These are phyloP conservation scores for Cephus nigrinus DNA, from an alignment of 2,888 invertebrate species.

Conservation along the genomic window DNA sequence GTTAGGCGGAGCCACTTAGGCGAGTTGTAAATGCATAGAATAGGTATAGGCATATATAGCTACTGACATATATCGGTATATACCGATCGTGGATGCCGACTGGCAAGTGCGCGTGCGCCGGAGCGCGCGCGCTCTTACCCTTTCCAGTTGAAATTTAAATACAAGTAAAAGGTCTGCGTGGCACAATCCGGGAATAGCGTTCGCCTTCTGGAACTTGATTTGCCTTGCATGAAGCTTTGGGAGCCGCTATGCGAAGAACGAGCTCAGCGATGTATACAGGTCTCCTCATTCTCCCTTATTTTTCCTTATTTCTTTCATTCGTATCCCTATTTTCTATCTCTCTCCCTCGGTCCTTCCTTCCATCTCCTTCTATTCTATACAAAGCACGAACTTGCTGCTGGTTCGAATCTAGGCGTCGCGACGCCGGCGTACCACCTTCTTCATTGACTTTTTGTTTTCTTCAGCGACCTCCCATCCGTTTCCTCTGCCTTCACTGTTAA, in stretches of 20 bases:
- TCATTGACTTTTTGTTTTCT: conserved; percentile 37
- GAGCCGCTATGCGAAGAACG: conserved; percentile 42
- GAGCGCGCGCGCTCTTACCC: conserved; percentile 33
- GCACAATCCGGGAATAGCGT: conserved; percentile 55
- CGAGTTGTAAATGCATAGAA: conserved; percentile 39
- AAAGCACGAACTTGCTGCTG: neutral
- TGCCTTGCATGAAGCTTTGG: conserved; percentile 65
- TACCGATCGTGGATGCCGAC: neutral
- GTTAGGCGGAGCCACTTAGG: conserved; percentile 46
- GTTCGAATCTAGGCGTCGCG: conserved; percentile 41
- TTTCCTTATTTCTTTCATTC: conserved; percentile 9
- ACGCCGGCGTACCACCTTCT: conserved; percentile 32
- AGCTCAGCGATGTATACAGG: conserved; percentile 43
- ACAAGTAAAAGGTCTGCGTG: conserved; percentile 60
- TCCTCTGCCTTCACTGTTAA: neutral
- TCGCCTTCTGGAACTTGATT: conserved; percentile 59
- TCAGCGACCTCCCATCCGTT: conserved; percentile 19
- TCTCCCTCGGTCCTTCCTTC: conserved; percentile 12
- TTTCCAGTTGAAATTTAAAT: conserved; percentile 61
- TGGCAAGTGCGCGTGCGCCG: conserved; percentile 22
- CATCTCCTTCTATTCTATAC: neutral
- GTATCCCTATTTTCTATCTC: conserved; percentile 4
- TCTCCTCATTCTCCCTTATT: conserved; percentile 16
- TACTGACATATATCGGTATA: conserved; percentile 15
- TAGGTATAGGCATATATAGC: conserved; percentile 25